Conservation (phyloP, 1,140 invertebrate genomes). For the Paraescarpia echinospica region DNA sequence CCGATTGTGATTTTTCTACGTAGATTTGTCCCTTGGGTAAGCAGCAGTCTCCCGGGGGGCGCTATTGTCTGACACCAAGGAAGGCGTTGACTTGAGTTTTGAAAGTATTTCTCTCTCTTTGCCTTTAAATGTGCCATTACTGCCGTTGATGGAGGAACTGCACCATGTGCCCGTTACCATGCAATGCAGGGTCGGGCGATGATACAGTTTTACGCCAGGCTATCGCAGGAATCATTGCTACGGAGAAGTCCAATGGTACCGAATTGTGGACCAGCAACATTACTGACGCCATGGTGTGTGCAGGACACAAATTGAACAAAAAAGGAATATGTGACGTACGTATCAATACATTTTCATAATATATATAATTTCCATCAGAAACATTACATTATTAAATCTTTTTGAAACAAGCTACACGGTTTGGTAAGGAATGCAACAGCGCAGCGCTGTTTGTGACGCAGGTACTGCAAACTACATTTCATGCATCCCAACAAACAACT, state of each 20-base stretch:
- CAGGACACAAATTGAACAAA: not conserved
- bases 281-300: not conserved
- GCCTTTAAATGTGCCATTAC: no score
- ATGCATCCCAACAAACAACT: not conserved
- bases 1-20: no score
- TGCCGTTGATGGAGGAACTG: no score
- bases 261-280: not conserved
- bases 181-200: not conserved
- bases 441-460: no score
- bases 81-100: not conserved
- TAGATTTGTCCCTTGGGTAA: no score
- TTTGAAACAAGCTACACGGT: not conserved
- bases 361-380: not conserved
- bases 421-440: not conserved
- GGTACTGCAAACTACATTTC: not conserved
- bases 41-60: no score
- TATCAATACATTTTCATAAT: not conserved
- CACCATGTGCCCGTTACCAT: not conserved
- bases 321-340: not conserved
- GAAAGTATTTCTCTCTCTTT: not conserved
- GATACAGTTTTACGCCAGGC: not conserved
- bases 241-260: not conserved
- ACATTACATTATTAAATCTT: not conserved
- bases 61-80: not conserved
- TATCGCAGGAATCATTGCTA: not conserved